Evolutionary conservation across 1,140 invertebrate genomes (phyloP).

Genomic region (Solen grandis): DNA sequence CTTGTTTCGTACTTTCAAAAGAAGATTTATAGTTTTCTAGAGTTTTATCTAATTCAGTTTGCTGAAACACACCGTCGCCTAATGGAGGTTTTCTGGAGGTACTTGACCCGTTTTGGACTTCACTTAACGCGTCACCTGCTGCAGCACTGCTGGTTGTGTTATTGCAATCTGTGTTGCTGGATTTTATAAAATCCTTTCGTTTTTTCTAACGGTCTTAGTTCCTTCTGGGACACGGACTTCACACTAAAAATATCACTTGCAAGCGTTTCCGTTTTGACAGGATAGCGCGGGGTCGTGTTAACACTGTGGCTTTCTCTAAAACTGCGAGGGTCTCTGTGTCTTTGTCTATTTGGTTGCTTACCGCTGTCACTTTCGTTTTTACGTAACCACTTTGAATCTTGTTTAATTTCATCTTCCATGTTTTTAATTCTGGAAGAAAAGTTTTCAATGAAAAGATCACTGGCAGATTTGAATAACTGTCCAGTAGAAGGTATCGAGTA

Average conservation of each 20-base stretch:
- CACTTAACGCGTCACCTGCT: too few species aligned
- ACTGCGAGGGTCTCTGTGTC: conserved; percentile 8
- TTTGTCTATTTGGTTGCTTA: conserved; percentile 35
- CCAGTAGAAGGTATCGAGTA: conserved; percentile 42
- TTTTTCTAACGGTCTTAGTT: conserved; percentile 69
- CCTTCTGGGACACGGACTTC: conserved; percentile 53
- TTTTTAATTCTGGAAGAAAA: conserved; percentile 64
- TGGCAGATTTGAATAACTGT: conserved; percentile 59
- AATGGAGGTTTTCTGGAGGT: too few species aligned
- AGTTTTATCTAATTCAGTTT: conserved; percentile 58
- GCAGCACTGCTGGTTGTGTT: too few species aligned
- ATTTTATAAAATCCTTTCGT: conserved; percentile 16
- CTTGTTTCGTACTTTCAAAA: conserved; percentile 60
- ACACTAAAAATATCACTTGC: conserved; percentile 57
- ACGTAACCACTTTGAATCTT: conserved; percentile 61
- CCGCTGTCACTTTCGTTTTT: conserved; percentile 53
- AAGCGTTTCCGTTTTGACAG: conserved; percentile 32
- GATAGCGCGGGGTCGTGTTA: conserved; percentile 18
- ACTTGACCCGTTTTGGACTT: too few species aligned
- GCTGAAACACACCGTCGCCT: too few species aligned
- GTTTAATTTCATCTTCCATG: conserved; percentile 68
- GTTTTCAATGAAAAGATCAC: conserved; percentile 72
- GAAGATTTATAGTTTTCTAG: conserved; percentile 56
- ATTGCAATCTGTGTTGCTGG: too few species aligned
- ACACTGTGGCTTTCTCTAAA: conserved; percentile 23